Conservation (phyloP, 2,113 vertebrate genomes). For the Indri indri region DNA sequence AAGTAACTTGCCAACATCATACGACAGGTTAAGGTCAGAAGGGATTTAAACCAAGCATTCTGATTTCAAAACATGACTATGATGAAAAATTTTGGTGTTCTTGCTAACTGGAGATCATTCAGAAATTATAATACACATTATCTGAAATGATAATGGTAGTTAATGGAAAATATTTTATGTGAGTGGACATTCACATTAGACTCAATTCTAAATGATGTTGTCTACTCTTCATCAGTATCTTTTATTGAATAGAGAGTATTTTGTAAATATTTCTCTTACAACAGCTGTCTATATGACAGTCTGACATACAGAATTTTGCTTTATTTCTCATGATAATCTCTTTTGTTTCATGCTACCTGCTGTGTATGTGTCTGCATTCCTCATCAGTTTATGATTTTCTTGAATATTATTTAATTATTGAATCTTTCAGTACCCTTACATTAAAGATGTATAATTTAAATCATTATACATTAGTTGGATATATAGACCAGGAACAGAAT, state of each 20-base stretch:
- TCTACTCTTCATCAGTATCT: not conserved
- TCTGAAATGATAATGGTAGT: not conserved
- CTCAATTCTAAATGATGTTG: not conserved
- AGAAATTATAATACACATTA: not conserved
- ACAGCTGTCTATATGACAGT: not conserved
- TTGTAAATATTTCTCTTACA: not conserved
- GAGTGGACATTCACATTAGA: not conserved
- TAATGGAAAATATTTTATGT: slow-evolving; percentile 6
- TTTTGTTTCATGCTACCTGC: not conserved
- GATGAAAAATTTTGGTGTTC: not conserved
- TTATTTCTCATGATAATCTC: slow-evolving; percentile 12
- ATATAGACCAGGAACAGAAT: not conserved
- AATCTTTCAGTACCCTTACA: not conserved
- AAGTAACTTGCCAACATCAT: not conserved
- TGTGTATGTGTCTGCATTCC: not conserved
- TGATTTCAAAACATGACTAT: slow-evolving; percentile 17
- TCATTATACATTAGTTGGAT: not conserved
- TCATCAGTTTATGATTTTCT: slow-evolving; percentile 11
- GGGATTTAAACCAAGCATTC: not conserved
- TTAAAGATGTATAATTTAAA: not conserved
- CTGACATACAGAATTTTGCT: not conserved
- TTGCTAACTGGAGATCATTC: not conserved
- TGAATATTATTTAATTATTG: not conserved
- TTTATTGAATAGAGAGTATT: not conserved
- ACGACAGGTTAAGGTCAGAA: not conserved